These are phyloP conservation scores for Chloroceryle amazona DNA, from an alignment of 2,797 vertebrate species.

Conservation along the genomic window DNA sequence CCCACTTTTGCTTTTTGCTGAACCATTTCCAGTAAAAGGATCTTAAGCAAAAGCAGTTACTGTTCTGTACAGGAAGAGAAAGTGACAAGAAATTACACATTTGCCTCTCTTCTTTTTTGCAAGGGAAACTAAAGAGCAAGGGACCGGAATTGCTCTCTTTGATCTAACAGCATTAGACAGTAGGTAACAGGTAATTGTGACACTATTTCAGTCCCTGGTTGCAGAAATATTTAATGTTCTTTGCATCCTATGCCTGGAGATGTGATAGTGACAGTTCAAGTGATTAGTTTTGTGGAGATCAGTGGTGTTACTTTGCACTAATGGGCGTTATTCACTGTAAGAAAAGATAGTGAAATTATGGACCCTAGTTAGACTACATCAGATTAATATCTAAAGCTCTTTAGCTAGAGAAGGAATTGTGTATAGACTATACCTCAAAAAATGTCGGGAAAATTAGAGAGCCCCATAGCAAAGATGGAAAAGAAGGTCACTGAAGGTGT, in stretches of 20 bases:
- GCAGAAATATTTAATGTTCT: neutral
- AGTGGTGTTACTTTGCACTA: neutral
- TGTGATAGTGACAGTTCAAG: neutral
- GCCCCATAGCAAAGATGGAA: neutral
- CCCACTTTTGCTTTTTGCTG: neutral
- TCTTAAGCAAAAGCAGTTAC: neutral
- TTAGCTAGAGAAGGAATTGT: neutral
- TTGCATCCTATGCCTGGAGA: neutral
- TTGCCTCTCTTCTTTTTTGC: neutral
- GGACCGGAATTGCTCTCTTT: neutral
- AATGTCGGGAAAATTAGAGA: neutral
- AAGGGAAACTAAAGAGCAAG: neutral
- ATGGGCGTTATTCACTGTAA: neutral
- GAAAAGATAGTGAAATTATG: neutral
- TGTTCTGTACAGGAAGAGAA: neutral
- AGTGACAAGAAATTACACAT: neutral
- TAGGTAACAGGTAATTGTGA: neutral
- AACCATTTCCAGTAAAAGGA: neutral
- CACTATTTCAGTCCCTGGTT: neutral
- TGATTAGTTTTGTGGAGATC: neutral
- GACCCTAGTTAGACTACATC: neutral
- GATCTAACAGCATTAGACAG: neutral
- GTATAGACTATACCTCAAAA: neutral
- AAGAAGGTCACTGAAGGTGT: neutral
- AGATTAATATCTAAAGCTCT: neutral